Conservation (phyloP, 2,888 invertebrate species). For the Dioctria rufipes region DNA sequence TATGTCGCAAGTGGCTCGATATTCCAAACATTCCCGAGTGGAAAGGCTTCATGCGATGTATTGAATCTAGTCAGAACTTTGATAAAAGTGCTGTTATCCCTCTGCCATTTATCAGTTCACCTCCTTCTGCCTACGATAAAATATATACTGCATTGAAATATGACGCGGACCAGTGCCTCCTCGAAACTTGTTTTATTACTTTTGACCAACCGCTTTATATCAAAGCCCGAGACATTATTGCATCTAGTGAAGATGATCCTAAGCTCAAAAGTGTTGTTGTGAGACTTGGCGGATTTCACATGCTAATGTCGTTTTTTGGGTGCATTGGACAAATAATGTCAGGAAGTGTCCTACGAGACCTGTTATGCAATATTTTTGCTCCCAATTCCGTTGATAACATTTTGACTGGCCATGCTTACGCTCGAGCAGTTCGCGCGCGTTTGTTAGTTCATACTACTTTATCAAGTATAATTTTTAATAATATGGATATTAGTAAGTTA, state of each 20-base stretch:
- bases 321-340: slow-evolving; percentile 26
- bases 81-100: no score
- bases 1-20: no score
- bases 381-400: background rate
- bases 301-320: slow-evolving; percentile 8
- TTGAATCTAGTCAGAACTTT: no score
- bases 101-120: no score
- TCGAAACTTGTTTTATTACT: no score
- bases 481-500: background rate
- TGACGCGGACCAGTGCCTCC: no score
- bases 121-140: no score
- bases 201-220: no score
- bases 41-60: no score
- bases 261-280: slow-evolving; percentile 16
- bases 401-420: slow-evolving; percentile 8
- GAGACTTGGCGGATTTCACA: slow-evolving; percentile 3
- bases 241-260: slow-evolving; percentile 1
- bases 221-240: background rate
- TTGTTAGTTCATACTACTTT: background rate
- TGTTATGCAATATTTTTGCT: slow-evolving; percentile 24
- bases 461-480: slow-evolving; percentile 10
- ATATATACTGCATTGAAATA: no score
- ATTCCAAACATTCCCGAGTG: no score
- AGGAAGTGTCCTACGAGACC: slow-evolving; percentile 5
- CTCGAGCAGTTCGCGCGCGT: slow-evolving; percentile 2